A percentile compares a stretch with the other conserved stretches of the same genome.
Conservation (phyloP, 1,140 invertebrate genomes). For the Bradysia coprophila region DNA sequence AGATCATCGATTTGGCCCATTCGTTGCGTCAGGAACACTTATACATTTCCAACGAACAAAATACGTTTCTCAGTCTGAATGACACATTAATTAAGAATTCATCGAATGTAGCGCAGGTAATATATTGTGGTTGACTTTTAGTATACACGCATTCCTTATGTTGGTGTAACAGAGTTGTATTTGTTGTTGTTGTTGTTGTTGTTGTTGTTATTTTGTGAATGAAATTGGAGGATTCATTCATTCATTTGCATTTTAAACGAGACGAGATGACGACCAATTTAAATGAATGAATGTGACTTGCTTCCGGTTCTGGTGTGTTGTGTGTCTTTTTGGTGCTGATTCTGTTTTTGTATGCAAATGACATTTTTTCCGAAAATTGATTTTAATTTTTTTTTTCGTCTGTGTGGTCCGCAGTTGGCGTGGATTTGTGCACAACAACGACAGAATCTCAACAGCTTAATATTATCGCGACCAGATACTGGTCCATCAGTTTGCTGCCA, state of each 20-base stretch:
- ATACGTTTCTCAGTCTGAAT: constrained; percentile 16
- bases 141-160: too few relatives aligned
- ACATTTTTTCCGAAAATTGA: background rate
- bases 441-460: constrained; percentile 61
- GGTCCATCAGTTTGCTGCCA: constrained; percentile 56
- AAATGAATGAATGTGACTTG: too few relatives aligned
- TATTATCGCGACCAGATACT: constrained; percentile 52
- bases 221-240: constrained; percentile 4
- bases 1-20: constrained; percentile 23
- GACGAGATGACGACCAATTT: too few relatives aligned
- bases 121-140: background rate
- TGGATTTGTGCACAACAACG: constrained; percentile 83
- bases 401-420: constrained; percentile 35
- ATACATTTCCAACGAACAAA: constrained; percentile 20
- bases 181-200: too few relatives aligned
- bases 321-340: too few relatives aligned
- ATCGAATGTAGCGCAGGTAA: constrained; percentile 19
- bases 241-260: background rate
- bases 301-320: too few relatives aligned
- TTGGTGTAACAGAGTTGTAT: too few relatives aligned
- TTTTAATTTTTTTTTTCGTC: background rate
- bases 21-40: constrained; percentile 22
- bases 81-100: constrained; percentile 15
- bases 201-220: background rate
- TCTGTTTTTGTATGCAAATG: too few relatives aligned